Evolutionary conservation across 2,888 invertebrate genomes (phyloP), one percentile per base, ranked within the genome.

Genomic region (Arge pagana): DNA sequence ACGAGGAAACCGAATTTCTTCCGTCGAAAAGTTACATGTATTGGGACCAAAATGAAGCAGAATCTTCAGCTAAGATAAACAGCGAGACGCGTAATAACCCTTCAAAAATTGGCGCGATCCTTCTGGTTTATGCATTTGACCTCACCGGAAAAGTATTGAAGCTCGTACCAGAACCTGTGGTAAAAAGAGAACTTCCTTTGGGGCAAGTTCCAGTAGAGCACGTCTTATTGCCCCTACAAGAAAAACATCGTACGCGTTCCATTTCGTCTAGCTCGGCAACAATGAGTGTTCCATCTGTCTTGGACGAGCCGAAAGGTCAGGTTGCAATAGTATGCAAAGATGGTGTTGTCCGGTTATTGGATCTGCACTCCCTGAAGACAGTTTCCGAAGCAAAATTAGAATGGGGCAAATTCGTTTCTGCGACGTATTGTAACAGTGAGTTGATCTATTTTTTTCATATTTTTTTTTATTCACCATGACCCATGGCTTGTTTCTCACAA

Each of bases 371-470:
- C 43, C 82, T 93, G 58, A 84, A 83, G 59, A 81, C 84, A 3
- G 76, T 89, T 4, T 85, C 87, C 1, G 83, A 85, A 56, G 88
- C 89, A 21, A 81, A 82, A 59, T 82, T 87, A 28, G 85, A 86
- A 1, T 82, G 83, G 30, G 84, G 85, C 36, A 85, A 84, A 66
- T 93, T 93, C 68, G 84, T 90, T 10, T 90, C 93, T 0, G 89
- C 89, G 2, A 87, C 88, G 0, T 94, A 90, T 74, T 94, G 94
- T 73, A 88, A 90, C 52, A 92, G 93, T 79, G 77, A 80, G 82
- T 79, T 48, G 28, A 8, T 41, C 15, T 23, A 50, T 19, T 36
- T 50, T 28, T 7, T 28, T 28, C 28, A n/a, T 28, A 8, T n/a
- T 7, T 28, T 28, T 7, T n/a, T 28, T 8, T 40, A 23, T 15